A percentile compares a stretch with the other conserved stretches of the same genome.
Conservation (phyloP, 2,113 vertebrate genomes). For the Cricetomys ansorgei region DNA sequence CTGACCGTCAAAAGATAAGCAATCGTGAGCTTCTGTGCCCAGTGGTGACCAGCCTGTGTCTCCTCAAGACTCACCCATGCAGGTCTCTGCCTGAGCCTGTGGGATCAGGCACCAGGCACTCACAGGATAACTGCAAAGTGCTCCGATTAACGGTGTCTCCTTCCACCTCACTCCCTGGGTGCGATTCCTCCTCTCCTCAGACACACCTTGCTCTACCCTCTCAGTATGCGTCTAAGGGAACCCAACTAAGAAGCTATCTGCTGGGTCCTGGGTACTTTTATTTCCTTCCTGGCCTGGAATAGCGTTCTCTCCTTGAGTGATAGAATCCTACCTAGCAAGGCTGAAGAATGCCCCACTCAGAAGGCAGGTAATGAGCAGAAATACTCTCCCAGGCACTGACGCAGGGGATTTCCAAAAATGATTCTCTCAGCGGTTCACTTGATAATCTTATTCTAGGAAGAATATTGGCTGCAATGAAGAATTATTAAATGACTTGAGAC, state of each 20-base stretch:
- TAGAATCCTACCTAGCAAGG: background rate
- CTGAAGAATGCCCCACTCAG: background rate
- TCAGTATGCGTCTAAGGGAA: conserved; percentile 2
- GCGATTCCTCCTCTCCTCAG: background rate
- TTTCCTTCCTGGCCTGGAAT: background rate
- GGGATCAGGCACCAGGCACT: background rate
- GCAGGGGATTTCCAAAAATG: background rate
- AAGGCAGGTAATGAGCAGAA: background rate
- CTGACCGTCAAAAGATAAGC: background rate
- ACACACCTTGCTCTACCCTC: background rate
- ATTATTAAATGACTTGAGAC: conserved; percentile 16
- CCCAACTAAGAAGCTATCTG: background rate
- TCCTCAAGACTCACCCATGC: background rate
- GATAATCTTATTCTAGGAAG: background rate
- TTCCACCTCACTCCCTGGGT: background rate
- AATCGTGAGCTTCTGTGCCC: background rate
- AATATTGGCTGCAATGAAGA: background rate
- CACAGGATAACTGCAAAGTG: background rate
- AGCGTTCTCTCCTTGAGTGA: background rate
- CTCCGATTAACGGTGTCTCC: background rate
- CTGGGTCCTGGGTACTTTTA: background rate
- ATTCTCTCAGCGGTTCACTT: background rate
- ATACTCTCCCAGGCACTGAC: background rate
- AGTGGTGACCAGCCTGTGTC: background rate
- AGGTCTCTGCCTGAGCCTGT: too few species aligned